A percentile compares a stretch with the other conserved stretches of the same genome.
Conservation (phyloP, 2,113 vertebrate genomes). For the Sula dactylatra region DNA sequence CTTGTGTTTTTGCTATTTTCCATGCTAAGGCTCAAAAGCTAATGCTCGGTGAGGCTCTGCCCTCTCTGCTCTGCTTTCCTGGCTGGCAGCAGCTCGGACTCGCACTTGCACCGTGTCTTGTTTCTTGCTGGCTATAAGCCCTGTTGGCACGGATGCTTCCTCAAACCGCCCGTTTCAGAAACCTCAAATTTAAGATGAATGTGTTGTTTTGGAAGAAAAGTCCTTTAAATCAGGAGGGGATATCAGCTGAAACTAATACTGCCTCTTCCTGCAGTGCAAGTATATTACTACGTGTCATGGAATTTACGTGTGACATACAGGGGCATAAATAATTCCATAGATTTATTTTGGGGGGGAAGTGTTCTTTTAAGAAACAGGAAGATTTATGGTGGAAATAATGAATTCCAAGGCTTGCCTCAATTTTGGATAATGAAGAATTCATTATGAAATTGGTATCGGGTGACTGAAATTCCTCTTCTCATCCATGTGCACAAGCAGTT, state of each 20-base stretch:
- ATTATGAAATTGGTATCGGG: not conserved
- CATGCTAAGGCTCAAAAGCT: not conserved
- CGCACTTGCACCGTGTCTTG: fast-evolving
- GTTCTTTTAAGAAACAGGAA: not conserved
- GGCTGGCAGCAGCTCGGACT: not conserved
- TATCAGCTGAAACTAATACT: not conserved
- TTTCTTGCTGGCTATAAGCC: not conserved
- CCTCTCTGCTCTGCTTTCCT: not conserved
- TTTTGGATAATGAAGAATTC: not conserved
- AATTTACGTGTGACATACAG: not conserved
- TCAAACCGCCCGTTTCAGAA: not conserved
- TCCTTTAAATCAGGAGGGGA: not conserved
- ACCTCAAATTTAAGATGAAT: not conserved
- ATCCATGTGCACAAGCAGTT: not conserved
- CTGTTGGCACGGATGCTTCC: not conserved
- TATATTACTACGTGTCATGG: not conserved
- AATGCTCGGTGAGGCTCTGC: not conserved
- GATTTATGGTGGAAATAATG: not conserved
- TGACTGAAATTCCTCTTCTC: not conserved
- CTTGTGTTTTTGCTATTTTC: not conserved
- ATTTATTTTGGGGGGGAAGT: too few relatives aligned
- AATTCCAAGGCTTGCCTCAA: not conserved
- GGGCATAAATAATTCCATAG: not conserved
- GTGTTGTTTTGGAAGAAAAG: not conserved
- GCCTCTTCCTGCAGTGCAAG: not conserved